Base-by-base conservation (phyloP, 2,797 vertebrate species). In the Anisognathus igniventris region DNA sequence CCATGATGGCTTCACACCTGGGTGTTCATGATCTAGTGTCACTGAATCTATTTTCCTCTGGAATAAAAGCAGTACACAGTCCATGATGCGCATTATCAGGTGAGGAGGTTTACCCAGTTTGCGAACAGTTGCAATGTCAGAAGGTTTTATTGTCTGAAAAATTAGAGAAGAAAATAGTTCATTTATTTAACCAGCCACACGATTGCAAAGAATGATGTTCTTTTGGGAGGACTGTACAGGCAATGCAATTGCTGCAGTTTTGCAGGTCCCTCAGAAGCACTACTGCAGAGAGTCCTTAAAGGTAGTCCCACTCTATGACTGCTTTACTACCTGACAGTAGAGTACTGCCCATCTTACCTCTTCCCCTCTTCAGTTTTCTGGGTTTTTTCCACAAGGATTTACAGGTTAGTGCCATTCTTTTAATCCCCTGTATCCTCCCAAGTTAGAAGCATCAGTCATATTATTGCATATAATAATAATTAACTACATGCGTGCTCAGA, bases 1-100 rank as follows among this genome's bases (percentile, higher is more conserved):
- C 98, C 98, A 99, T 0, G 98, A 98, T 2, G 98, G 98, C 56
- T 97, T 98, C 7, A 97, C 93, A 92, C 98, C 98, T 7, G 96
- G 92, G 20, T 91, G 96, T 31, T 98, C 98, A 0, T 97, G 97
- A 96, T 99, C 98, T 33, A 95, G 27, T 30, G 96, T 97, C 71
- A 98, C 98, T 1, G 94, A 2, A 72, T 98, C 98, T 62, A 99
- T 95, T 97, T 97, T 98, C 82, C 98, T 98, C 96, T 98, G 98
- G 95, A 99, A 98, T 35, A 99, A 97, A 94, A 99, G 98, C 85
- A 99, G 95, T 30, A 98, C 98, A 1, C 98, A 98, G 86, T 99
- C 98, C 98, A 99, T 99, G 96, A 99, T 99, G 92, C 98, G 96
- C 98, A 99, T 99, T 97, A 99, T 99, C 94, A 99, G 97, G 72